Evolutionary conservation across 2,888 invertebrate genomes (phyloP), one percentile per base, ranked within the genome.

Genomic region (Elaeidobius kamerunicus): DNA sequence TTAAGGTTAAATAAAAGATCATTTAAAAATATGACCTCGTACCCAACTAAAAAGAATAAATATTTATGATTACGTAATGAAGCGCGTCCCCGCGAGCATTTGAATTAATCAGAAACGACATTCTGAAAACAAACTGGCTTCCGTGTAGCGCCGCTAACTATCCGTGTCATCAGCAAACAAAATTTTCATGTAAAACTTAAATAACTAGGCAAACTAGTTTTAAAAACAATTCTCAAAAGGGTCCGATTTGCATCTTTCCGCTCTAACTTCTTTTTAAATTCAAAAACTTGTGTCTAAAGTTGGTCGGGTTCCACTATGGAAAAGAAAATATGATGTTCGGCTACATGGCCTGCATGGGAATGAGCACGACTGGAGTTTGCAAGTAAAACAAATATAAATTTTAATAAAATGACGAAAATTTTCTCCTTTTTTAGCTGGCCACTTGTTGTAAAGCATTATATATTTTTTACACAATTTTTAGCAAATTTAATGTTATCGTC

Each of bases 261-360:
- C 42, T 36, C 34, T 41, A 41, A 41, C 32, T 40, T 34, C 48
- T 48, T 48, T 41, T 50, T 43, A 50, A 42, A 50, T 50, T 50
- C 50, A 35, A 28, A 42, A 42, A 50, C 36, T 50, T 42, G 35
- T 42, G 36, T 42, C 42, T 41, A 41, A 41, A 34, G 23, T 35
- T 38, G 27, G 19, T 27, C 39, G 32, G 11, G 39, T 30, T n/a
- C 16, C 40, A 32, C 15, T 48, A 36, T 36, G 50, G 43, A 35
- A 41, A 43, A 42, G 50, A 50, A 50, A 50, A 50, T 50, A 50
- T 43, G 42, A 50, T 50, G 42, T 36, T 50, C 50, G 35, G n/a
- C 43, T 42, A 43, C 47, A 32, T 39, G 47, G 47, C 14, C 23
- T 11, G 43, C 9, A 23, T 42, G 20, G 20, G 43, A 50, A 40